These are phyloP conservation scores for Triplophysa yarkandensis DNA, from an alignment of 2,797 vertebrate species.

Conservation along the genomic window DNA sequence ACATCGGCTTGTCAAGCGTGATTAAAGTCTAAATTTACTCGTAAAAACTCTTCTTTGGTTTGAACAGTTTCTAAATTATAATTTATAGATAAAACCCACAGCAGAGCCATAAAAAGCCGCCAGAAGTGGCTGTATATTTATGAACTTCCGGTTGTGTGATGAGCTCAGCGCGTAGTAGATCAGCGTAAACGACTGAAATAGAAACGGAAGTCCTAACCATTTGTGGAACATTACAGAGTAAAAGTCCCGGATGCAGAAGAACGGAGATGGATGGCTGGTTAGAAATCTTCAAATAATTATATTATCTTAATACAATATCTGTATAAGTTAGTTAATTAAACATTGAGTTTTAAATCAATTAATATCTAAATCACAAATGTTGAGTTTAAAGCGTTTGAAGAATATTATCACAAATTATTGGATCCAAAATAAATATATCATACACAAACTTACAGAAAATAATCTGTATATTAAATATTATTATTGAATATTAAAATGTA, in stretches of 20 bases:
- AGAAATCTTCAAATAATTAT: background rate
- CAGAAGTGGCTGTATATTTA: slow-evolving; percentile 52
- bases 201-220: slow-evolving; percentile 77
- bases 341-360: too few relatives aligned
- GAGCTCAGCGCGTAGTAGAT: slow-evolving; percentile 48
- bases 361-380: too few relatives aligned
- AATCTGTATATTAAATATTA: too few relatives aligned
- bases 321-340: too few relatives aligned
- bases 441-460: too few relatives aligned
- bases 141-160: slow-evolving; percentile 74
- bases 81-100: slow-evolving; percentile 3
- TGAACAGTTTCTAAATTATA: slow-evolving; percentile 1
- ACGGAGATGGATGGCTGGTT: background rate
- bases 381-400: too few relatives aligned
- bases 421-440: too few relatives aligned
- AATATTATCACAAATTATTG: too few relatives aligned
- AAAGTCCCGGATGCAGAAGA: slow-evolving; percentile 44
- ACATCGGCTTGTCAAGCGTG: background rate
- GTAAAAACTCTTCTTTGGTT: too few relatives aligned
- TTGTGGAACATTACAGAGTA: slow-evolving; percentile 76
- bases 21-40: background rate
- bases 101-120: slow-evolving; percentile 48
- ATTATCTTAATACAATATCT: background rate
- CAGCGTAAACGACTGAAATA: slow-evolving; percentile 71
- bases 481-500: too few relatives aligned